phyloP scores from a whole-genome alignment of 2,888 invertebrate species.

The Troides oblongomaculatus region DNA sequence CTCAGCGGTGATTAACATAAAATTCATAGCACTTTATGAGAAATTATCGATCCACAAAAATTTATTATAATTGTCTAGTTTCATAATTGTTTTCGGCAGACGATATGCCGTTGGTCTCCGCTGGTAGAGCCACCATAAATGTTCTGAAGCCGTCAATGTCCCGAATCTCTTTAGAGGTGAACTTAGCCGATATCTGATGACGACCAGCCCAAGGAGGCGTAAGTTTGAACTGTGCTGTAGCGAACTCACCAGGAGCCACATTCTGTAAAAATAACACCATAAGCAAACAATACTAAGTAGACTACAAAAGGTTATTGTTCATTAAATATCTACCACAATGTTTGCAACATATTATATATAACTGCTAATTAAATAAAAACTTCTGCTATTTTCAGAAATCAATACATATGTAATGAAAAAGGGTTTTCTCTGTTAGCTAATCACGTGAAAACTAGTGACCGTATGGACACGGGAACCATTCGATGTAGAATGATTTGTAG shows the following conservation, averaged over 20 bases:
- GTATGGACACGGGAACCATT: no score
- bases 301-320: not conserved
- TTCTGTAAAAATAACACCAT: conserved; percentile 51
- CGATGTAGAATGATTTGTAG: no score
- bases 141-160: conserved; percentile 94
- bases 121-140: conserved; percentile 82
- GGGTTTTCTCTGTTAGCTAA: no score
- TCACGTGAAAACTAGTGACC: no score
- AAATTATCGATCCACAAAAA: not conserved
- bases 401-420: no score
- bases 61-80: conserved; percentile 47
- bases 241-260: conserved; percentile 84
- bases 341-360: no score
- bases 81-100: conserved; percentile 47
- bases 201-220: conserved; percentile 89
- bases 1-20: no score
- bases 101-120: conserved; percentile 62
- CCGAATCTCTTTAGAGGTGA: conserved; percentile 90
- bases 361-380: no score
- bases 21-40: not conserved
- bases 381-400: no score
- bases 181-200: conserved; percentile 92
- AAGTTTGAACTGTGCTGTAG: conserved; percentile 86
- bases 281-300: not conserved
- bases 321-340: no score